These are phyloP conservation scores for Synergus japonicus DNA, from an alignment of 2,888 invertebrate genomes.

Conservation along the genomic window DNA sequence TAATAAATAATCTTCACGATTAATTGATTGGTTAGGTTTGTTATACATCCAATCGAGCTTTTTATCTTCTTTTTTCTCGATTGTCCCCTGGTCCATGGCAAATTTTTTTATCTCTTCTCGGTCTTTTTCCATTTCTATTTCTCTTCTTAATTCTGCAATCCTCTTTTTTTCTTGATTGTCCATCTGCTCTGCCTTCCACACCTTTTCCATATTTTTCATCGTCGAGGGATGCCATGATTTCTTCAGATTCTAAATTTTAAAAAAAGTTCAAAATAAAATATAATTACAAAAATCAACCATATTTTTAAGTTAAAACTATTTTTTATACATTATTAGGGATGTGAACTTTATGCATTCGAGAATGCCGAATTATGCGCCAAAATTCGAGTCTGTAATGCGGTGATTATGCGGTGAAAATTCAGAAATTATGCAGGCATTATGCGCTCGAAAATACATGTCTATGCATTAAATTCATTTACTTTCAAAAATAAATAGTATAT, in stretches of 20 bases:
- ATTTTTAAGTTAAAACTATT: neutral
- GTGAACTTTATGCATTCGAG: too few species aligned
- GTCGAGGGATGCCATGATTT: conserved; percentile 90
- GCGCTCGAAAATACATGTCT: too few species aligned
- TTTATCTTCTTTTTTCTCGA: conserved; percentile 78
- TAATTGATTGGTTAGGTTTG: conserved; percentile 80
- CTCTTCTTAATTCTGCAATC: conserved; percentile 83
- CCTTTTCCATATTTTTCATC: conserved; percentile 87
- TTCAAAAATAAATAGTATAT: too few species aligned
- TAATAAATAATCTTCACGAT: conserved; percentile 92
- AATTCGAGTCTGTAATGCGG: too few species aligned
- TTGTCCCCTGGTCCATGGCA: conserved; percentile 79
- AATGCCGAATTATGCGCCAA: too few species aligned
- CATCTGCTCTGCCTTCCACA: conserved; percentile 88
- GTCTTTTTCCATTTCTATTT: conserved; percentile 83
- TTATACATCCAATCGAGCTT: conserved; percentile 95
- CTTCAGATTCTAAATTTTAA: conserved; percentile 82
- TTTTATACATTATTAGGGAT: too few species aligned
- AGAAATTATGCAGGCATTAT: too few species aligned
- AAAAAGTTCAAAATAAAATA: conserved; percentile 17
- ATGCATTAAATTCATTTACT: too few species aligned
- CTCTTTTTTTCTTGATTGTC: conserved; percentile 84
- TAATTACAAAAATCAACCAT: too few species aligned
- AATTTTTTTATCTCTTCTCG: conserved; percentile 83
- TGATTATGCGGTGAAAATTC: too few species aligned